Percentiles rank a stretch among this genome's conserved stretches.
phyloP scores from a whole-genome alignment of 1,140 invertebrate species.

The Oedothorax gibbosus region DNA sequence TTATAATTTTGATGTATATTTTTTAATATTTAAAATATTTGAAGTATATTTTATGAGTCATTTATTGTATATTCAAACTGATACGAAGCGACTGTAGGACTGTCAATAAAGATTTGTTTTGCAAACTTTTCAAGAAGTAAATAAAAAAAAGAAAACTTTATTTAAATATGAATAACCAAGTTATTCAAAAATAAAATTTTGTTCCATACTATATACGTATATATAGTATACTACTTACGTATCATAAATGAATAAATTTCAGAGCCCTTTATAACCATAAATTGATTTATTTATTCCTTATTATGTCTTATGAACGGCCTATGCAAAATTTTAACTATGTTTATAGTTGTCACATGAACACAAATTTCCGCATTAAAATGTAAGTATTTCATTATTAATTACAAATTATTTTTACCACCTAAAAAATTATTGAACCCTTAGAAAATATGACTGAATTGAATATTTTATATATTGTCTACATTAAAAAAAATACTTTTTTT shows the following conservation, averaged over 20 bases:
- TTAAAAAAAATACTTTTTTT: not conserved
- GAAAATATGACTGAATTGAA: not conserved
- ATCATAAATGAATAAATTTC: too few relatives aligned
- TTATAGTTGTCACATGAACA: slow-evolving; percentile 90
- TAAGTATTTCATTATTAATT: slow-evolving; percentile 71
- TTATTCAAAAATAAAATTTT: too few relatives aligned
- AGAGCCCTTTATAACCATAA: too few relatives aligned
- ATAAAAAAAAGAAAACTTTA: too few relatives aligned
- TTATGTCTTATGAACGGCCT: not conserved
- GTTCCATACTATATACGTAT: too few relatives aligned
- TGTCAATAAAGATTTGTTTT: too few relatives aligned
- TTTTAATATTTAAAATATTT: not conserved
- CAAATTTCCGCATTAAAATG: slow-evolving; percentile 93
- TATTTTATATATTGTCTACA: not conserved
- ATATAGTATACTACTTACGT: too few relatives aligned
- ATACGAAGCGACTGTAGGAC: too few relatives aligned
- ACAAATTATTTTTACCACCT: not conserved
- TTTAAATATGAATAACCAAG: too few relatives aligned
- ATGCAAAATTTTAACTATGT: slow-evolving; percentile 72
- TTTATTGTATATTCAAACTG: too few relatives aligned
- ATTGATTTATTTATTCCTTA: not conserved
- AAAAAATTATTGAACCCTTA: not conserved
- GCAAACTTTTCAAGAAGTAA: too few relatives aligned
- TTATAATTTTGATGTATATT: not conserved
- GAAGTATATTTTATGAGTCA: too few relatives aligned